Evolutionary conservation across 1,140 invertebrate genomes (phyloP).

Genomic region (Achroia grisella): DNA sequence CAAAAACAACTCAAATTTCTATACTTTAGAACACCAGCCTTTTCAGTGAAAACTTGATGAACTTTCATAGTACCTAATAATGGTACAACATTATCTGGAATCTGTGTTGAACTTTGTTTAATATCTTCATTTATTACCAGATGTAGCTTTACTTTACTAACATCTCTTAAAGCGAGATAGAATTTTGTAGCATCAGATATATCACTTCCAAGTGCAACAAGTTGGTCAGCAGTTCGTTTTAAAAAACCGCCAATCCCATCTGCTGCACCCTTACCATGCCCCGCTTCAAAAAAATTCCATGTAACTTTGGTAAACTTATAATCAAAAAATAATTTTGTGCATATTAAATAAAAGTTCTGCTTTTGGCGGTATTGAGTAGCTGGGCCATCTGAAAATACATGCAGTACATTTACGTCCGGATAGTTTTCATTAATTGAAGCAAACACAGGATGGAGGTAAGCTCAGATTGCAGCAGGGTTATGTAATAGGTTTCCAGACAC

Average conservation of each 20-base stretch:
- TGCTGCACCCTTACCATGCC: slow-evolving; percentile 1
- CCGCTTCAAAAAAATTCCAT: background rate
- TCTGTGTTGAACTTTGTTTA: background rate
- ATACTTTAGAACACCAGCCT: too few species aligned
- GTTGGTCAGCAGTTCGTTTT: background rate
- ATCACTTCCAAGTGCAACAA: background rate
- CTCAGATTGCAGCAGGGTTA: slow-evolving; percentile 13
- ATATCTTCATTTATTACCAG: background rate
- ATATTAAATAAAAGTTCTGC: slow-evolving; percentile 9
- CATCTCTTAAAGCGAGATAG: too few species aligned
- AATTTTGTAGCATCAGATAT: background rate
- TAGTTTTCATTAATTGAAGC: background rate
- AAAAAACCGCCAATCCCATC: slow-evolving; percentile 2
- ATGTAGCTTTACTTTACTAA: background rate
- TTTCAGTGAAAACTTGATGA: background rate
- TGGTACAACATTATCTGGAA: background rate
- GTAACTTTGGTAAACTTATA: too few species aligned
- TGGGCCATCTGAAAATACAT: slow-evolving; percentile 6
- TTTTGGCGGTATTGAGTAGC: slow-evolving; percentile 9
- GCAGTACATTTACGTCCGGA: slow-evolving; percentile 1
- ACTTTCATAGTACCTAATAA: background rate
- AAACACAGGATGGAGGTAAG: slow-evolving; percentile 4
- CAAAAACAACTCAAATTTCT: too few species aligned
- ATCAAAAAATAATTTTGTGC: too few species aligned
- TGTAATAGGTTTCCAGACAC: slow-evolving; percentile 11